Evolutionary conservation across 2,113 vertebrate genomes (phyloP).

Genomic region (pig (Sus scrofa)): DNA sequence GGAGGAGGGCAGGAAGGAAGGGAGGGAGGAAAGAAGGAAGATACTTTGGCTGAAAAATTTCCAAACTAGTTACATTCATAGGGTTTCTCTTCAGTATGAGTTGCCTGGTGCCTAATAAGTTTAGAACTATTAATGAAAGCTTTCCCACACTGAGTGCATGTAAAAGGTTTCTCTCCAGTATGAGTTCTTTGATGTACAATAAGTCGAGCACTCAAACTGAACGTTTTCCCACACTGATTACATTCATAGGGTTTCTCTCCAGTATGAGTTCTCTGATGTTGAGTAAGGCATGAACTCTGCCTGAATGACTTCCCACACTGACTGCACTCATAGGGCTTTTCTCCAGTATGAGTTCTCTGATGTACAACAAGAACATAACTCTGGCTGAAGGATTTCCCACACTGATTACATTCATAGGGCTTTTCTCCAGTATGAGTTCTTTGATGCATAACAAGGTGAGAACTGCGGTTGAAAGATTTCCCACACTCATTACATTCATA

Average conservation of each 20-base stretch:
- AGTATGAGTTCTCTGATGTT: conserved; percentile 80
- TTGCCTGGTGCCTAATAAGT: conserved; percentile 80
- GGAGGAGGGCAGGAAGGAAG: neutral
- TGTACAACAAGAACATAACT: conserved; percentile 82
- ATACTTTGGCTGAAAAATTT: neutral
- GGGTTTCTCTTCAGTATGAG: conserved; percentile 75
- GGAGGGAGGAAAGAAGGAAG: neutral
- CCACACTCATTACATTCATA: conserved; percentile 82
- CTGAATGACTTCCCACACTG: conserved; percentile 77
- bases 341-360: conserved; percentile 80
- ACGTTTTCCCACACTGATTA: conserved; percentile 79
- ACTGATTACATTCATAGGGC: conserved; percentile 81
- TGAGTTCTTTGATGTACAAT: conserved; percentile 82
- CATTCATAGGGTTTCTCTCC: conserved; percentile 84
- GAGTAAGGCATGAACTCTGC: conserved; percentile 81
- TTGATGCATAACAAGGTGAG: conserved; percentile 83
- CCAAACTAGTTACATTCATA: conserved; percentile 55
- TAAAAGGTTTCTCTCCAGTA: conserved; percentile 81
- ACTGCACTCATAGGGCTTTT: conserved; percentile 78
- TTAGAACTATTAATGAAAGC: conserved; percentile 82
- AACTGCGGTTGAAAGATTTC: conserved; percentile 82
- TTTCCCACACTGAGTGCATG: conserved; percentile 82
- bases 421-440: conserved; percentile 84
- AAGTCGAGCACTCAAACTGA: conserved; percentile 79
- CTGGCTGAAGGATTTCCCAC: conserved; percentile 84